Evolutionary conservation across 2,888 invertebrate species (phyloP).

Genomic region (Xylota segnis): DNA sequence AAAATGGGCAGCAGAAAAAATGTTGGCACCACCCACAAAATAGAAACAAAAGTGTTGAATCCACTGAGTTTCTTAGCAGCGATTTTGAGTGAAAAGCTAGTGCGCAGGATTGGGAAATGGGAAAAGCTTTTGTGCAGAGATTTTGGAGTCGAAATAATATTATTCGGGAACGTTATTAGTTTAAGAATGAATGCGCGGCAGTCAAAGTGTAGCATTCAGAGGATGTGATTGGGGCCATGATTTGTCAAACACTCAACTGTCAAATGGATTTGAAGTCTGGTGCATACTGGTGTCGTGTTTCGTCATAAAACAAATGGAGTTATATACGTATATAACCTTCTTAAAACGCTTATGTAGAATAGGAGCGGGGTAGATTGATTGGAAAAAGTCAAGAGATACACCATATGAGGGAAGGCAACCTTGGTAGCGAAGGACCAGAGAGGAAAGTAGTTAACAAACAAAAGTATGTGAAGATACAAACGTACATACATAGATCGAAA

Average conservation of each 20-base stretch:
- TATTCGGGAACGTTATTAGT: conserved; percentile 6
- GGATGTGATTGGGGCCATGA: neutral
- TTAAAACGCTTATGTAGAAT: too few relatives aligned
- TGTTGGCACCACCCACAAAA: conserved; percentile 76
- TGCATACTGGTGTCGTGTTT: neutral
- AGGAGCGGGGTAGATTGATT: too few relatives aligned
- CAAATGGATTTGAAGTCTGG: neutral
- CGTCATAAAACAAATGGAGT: too few relatives aligned
- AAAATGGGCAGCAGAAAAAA: conserved; percentile 78
- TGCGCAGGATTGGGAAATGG: conserved; percentile 45
- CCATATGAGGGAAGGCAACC: too few relatives aligned
- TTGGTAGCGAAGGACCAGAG: too few relatives aligned
- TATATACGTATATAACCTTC: too few relatives aligned
- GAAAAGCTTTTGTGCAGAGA: conserved; percentile 70
- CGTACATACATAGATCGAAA: too few relatives aligned
- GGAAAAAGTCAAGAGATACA: too few relatives aligned
- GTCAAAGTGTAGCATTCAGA: conserved; percentile 1
- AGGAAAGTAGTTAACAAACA: too few relatives aligned
- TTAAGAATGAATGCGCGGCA: conserved; percentile 1
- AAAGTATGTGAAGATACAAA: too few relatives aligned
- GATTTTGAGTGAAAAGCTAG: conserved; percentile 55
- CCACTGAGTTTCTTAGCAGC: conserved; percentile 38
- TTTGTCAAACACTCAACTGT: neutral
- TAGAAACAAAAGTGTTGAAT: conserved; percentile 61
- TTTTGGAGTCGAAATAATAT: conserved; percentile 31